These are phyloP conservation scores for Stenopsyche tienmushanensis DNA, from an alignment of 1,140 invertebrate genomes.

Conservation along the genomic window DNA sequence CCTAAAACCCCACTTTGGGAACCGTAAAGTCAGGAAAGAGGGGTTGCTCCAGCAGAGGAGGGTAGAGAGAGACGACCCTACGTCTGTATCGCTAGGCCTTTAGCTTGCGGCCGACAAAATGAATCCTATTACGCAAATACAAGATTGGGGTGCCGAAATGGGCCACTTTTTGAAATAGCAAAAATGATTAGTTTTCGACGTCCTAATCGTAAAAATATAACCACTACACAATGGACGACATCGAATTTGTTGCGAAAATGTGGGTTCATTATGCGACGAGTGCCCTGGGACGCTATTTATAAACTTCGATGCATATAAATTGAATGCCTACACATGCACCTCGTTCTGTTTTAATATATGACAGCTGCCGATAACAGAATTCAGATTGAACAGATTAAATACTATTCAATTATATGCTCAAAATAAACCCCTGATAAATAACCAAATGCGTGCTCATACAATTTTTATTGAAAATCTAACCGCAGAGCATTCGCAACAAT, in stretches of 20 bases:
- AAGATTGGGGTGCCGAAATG: slow-evolving; percentile 3
- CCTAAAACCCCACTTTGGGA: background rate
- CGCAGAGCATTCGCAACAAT: no score
- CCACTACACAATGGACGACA: no score
- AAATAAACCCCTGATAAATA: no score
- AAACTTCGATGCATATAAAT: background rate
- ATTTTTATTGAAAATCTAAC: no score
- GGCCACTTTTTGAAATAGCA: slow-evolving; percentile 5
- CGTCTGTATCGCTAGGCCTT: no score
- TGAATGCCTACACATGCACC: background rate
- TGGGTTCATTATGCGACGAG: background rate
- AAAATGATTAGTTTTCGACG: slow-evolving; percentile 11
- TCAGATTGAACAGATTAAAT: background rate
- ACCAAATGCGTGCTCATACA: no score
- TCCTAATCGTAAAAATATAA: background rate
- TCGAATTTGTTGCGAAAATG: background rate
- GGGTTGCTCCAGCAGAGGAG: background rate
- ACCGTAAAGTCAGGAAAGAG: background rate
- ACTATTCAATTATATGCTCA: no score
- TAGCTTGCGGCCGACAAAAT: no score
- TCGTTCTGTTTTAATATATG: background rate
- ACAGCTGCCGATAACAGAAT: slow-evolving; percentile 26
- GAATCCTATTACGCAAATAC: slow-evolving; percentile 25
- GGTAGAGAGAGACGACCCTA: no score
- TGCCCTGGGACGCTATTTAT: background rate